A percentile compares a stretch with the other conserved stretches of the same genome.
These are phyloP conservation scores for Ailurus styani DNA, from an alignment of 2,113 vertebrate genomes.

Conservation along the genomic window DNA sequence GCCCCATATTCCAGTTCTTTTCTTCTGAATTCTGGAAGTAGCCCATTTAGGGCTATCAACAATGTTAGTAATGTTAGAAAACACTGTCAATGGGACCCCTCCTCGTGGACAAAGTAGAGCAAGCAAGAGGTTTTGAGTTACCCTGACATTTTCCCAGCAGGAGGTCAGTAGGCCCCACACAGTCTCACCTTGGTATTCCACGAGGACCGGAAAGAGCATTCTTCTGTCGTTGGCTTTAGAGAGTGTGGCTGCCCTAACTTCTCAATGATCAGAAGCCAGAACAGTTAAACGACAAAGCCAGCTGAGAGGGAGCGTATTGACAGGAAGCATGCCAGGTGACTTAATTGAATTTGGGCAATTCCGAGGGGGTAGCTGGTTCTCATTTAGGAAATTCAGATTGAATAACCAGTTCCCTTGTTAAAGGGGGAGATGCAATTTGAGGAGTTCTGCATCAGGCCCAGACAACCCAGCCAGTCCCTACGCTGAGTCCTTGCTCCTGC, in stretches of 20 bases:
- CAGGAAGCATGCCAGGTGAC: slow-evolving; percentile 45
- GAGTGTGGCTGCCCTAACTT: background rate
- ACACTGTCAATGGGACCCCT: background rate
- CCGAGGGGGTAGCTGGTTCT: slow-evolving; percentile 20
- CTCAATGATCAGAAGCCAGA: background rate
- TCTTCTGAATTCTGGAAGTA: background rate
- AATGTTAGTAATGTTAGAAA: no score
- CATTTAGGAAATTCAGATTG: slow-evolving; percentile 4
- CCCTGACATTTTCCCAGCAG: background rate
- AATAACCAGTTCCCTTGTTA: background rate
- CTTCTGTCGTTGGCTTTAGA: background rate
- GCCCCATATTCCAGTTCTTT: background rate
- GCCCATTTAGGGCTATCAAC: background rate
- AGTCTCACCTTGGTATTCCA: background rate
- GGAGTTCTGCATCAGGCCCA: background rate
- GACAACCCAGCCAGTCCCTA: rapidly evolving
- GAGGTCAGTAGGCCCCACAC: background rate
- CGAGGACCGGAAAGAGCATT: background rate
- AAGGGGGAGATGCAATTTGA: background rate
- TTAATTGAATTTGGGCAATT: slow-evolving; percentile 17
- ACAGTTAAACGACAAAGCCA: background rate
- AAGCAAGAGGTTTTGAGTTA: background rate
- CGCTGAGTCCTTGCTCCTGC: rapidly evolving
- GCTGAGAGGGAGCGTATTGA: background rate
- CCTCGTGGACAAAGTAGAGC: background rate